Conservation (phyloP, 2,113 vertebrate genomes). For the Acinonyx jubatus region DNA sequence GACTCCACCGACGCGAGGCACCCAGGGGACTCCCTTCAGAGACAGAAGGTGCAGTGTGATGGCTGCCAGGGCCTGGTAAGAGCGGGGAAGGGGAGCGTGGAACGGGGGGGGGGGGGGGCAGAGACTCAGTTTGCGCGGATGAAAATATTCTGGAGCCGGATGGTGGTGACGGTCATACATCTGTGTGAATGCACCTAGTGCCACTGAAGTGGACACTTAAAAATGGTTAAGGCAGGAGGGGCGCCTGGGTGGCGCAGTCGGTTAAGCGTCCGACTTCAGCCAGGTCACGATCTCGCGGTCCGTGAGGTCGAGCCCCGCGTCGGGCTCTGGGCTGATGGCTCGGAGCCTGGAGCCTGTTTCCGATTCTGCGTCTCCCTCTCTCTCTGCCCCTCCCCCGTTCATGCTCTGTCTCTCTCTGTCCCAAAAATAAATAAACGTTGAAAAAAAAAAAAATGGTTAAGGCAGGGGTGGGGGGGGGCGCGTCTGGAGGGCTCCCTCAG, state of each 20-base stretch:
- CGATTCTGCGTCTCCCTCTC: no score
- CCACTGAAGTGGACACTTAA: neutral
- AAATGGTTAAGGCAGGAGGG: neutral
- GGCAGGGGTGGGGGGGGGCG: no score
- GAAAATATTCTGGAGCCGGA: neutral
- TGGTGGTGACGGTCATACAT: accelerated
- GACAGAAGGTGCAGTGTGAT: no score
- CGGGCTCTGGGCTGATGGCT: no score
- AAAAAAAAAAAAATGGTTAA: no score
- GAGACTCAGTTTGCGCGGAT: neutral
- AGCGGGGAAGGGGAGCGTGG: accelerated
- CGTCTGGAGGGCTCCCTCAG: neutral
- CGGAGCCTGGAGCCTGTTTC: no score
- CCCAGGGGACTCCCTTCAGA: neutral
- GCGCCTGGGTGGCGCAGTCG: neutral
- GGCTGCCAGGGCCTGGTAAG: neutral
- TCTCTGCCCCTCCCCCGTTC: no score
- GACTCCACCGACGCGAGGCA: accelerated
- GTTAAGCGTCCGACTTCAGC: neutral
- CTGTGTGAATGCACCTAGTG: no score
- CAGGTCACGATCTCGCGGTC: neutral
- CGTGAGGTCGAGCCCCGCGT: neutral
- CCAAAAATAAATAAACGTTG: no score
- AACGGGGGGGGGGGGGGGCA: no score
- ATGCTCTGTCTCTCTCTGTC: no score